These are phyloP conservation scores for Drosophila erecta DNA, from an alignment of 1,140 invertebrate species.

Conservation along the genomic window DNA sequence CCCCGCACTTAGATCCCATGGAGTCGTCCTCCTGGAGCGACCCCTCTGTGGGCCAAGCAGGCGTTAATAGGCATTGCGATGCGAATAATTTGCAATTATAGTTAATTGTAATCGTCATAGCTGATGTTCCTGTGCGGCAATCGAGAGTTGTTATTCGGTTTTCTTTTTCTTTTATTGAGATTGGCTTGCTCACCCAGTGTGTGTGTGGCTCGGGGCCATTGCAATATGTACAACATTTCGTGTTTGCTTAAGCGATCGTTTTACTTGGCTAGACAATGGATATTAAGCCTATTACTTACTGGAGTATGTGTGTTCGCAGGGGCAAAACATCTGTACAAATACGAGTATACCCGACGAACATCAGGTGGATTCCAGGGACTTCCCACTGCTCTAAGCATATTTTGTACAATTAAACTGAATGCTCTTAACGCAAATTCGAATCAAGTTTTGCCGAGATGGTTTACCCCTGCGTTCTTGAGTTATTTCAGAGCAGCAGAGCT, in stretches of 20 bases:
- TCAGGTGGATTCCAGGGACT: constrained; percentile 5
- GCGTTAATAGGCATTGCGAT: constrained; percentile 79
- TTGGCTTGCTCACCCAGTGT: constrained; percentile 58
- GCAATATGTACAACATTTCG: constrained; percentile 70
- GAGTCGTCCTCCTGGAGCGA: neutral
- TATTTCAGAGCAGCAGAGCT: constrained; percentile 16
- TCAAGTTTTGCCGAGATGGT: constrained; percentile 1
- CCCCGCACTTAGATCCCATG: neutral
- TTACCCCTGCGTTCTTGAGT: constrained; percentile 3
- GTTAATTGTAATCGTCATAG: constrained; percentile 74
- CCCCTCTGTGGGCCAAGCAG: constrained; percentile 46
- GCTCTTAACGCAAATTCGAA: constrained; percentile 1
- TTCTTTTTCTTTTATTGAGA: constrained; percentile 64
- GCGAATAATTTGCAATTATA: constrained; percentile 81
- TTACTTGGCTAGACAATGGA: constrained; percentile 74
- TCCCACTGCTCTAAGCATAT: neutral
- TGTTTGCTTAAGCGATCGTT: constrained; percentile 70
- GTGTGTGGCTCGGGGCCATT: constrained; percentile 49
- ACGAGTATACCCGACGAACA: constrained; percentile 10
- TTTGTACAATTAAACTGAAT: constrained; percentile 6
- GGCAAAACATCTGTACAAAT: constrained; percentile 40
- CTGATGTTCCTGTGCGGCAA: constrained; percentile 42
- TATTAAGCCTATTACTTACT: constrained; percentile 60
- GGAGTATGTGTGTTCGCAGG: constrained; percentile 17
- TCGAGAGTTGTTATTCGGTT: constrained; percentile 46